Conservation (phyloP, 2,888 invertebrate species). For the Thelaira solivaga region DNA sequence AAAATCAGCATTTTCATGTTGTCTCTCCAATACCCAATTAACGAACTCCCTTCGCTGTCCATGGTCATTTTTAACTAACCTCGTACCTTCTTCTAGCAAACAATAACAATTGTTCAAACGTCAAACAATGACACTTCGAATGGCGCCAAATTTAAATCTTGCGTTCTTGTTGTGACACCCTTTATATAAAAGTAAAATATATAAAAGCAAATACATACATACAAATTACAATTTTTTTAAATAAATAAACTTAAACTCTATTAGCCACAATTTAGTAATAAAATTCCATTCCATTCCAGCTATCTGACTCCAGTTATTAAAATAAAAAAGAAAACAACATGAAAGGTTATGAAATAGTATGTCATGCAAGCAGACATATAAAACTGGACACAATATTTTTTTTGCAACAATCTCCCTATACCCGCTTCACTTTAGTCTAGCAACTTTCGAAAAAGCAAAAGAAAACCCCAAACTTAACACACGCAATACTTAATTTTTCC, state of each 20-base stretch:
- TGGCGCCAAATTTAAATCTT: too few species aligned
- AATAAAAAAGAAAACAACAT: slow-evolving; percentile 13
- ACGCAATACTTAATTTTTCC: slow-evolving; percentile 22
- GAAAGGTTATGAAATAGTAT: slow-evolving; percentile 39
- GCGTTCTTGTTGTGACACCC: too few species aligned
- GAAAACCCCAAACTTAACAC: background rate
- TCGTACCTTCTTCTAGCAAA: too few species aligned
- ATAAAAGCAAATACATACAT: background rate
- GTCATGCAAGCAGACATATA: slow-evolving; percentile 47
- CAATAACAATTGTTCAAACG: too few species aligned
- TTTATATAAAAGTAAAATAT: background rate
- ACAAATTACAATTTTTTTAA: background rate
- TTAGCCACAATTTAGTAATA: slow-evolving; percentile 3
- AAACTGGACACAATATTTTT: background rate
- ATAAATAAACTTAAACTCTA: background rate
- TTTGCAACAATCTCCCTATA: background rate
- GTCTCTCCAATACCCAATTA: too few species aligned
- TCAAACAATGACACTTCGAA: too few species aligned
- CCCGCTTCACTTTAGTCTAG: background rate
- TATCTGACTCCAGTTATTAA: slow-evolving; percentile 45
- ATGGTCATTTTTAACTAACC: too few species aligned
- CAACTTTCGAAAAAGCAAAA: background rate
- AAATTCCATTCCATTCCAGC: slow-evolving; percentile 5
- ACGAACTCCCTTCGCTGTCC: too few species aligned
- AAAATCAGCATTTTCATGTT: too few species aligned